Evolutionary conservation across 2,113 vertebrate species (phyloP), one percentile per base, ranked within the genome.

Genomic region (Elachura formosa): DNA sequence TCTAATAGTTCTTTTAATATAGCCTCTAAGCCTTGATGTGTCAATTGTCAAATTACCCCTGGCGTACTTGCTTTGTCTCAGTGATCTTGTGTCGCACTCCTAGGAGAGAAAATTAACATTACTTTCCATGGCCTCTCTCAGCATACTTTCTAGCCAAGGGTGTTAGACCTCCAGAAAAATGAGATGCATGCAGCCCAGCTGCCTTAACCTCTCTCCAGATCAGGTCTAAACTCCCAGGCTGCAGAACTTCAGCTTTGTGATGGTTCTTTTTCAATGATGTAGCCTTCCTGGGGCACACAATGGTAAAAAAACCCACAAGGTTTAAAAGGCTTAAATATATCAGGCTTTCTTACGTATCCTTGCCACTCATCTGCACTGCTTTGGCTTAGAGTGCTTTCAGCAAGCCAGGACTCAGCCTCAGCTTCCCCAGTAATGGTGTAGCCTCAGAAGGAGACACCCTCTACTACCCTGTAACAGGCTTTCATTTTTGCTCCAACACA

Each of bases 1-100:
- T 84, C 90, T 89, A 95, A 92, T 83, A 91, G 77, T 86, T 86
- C 72, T 93, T 95, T 93, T 90, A 90, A 92, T 93, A 94, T 84
- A 90, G 63, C 85, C 82, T 91, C 52, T 95, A 84, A 96, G 91
- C 59, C 55, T 94, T 94, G 87, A 85, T 85, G 83, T 78, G 80
- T 89, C 95, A 93, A 81, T 95, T 95, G 81, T 88, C 43, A 90
- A 91, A 90, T 95, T 95, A 94, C 81, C 74, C 59, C 24, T 79
- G 54, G 87, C 5, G 0, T 74, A 80, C 36, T 23, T 80, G 51
- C 64, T 83, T 89, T 90, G 49, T 89, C 24, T 87, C 29, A 5
- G 63, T 79, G 58, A 92, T 92, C 79, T 93, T 49, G 28, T 79
- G 58, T 58, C 1, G 1, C 33, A 38, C 61, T 68, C 23, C 33